Percentiles rank a stretch among this genome's conserved stretches.
These are phyloP conservation scores for Capromys pilorides DNA, from an alignment of 2,797 vertebrate genomes.

Conservation along the genomic window DNA sequence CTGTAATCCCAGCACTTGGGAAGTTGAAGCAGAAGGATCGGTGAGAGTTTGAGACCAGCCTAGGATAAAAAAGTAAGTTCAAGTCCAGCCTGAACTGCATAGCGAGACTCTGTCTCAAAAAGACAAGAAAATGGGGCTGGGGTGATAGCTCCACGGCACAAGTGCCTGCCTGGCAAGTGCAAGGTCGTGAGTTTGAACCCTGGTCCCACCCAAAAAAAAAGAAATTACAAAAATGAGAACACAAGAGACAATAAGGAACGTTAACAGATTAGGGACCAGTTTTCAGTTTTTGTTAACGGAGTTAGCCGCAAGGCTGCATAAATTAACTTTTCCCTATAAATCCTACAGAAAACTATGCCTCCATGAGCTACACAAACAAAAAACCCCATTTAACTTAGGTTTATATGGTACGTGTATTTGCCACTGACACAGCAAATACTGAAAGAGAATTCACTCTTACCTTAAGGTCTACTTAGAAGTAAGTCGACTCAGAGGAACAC, in stretches of 20 bases:
- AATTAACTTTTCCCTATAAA: neutral
- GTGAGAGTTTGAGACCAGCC: too few relatives aligned
- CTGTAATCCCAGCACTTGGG: too few relatives aligned
- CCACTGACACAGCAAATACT: neutral
- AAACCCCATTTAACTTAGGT: neutral
- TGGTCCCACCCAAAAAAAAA: too few relatives aligned
- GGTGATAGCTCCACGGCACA: too few relatives aligned
- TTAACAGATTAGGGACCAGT: neutral
- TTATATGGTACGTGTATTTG: neutral
- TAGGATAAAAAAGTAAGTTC: too few relatives aligned
- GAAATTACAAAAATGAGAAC: too few relatives aligned
- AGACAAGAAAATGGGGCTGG: too few relatives aligned
- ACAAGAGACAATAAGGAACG: neutral
- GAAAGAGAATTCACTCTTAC: constrained; percentile 13
- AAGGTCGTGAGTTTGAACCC: too few relatives aligned
- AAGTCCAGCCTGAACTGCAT: too few relatives aligned
- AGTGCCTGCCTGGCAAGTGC: too few relatives aligned
- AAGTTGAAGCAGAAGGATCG: too few relatives aligned
- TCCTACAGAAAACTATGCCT: constrained; percentile 46
- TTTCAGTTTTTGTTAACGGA: neutral
- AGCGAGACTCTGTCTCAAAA: too few relatives aligned
- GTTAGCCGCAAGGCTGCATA: neutral
- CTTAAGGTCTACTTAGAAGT: neutral
- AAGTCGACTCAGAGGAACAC: neutral
- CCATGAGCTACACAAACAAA: constrained; percentile 47